Evolutionary conservation across 2,113 vertebrate species (phyloP), one percentile per base, ranked within the genome.

Genomic region (Triplophysa rosa): DNA sequence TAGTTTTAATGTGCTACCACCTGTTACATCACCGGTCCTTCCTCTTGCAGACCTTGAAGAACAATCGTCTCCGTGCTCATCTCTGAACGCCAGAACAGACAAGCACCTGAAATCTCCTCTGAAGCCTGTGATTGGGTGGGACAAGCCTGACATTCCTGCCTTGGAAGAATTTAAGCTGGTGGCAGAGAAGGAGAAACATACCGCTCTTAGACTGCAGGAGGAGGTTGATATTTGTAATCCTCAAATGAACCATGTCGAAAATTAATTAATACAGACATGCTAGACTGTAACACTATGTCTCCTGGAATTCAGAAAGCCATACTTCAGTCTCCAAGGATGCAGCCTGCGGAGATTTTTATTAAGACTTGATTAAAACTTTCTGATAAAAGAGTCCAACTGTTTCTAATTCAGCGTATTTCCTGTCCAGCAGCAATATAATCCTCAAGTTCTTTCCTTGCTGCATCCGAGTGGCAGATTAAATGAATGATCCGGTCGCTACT

Each of bases 401-500:
- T 47, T 70, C 29, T 72, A 49, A 49, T 26, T 37, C 37, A 10
- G 12, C 77, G 80, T 78, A 21, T 49, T 67, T 56, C 62, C 66
- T 80, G 37, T 77, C 37, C 67, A 63, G 21, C 78, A 77, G 78
- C 26, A 61, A 56, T 21, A 7, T 75, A 37, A 76, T 67, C 61
- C 49, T 52, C 7, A 65, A 40, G 33, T 59, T 52, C 52, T 12
- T 29, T 79, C 65, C 69, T 56, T 40, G 13, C 58, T 77, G 71
- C 82, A 26, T 80, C 74, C 63, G 56, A 84, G 67, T 23, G 24
- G 79, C 42, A 80, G 78, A 84, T 81, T 66, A 61, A 81, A 71
- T 65, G 64, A 81, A 78, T 54, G 64, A 63, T 74, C 40, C 21
- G 21, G 71, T 63, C 63, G 42, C 58, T 45, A n/a, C 72, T 74